Percentiles rank a stretch among this genome's conserved stretches.
These are phyloP conservation scores for Taenaris catops DNA, from an alignment of 2,888 invertebrate genomes.

Conservation along the genomic window DNA sequence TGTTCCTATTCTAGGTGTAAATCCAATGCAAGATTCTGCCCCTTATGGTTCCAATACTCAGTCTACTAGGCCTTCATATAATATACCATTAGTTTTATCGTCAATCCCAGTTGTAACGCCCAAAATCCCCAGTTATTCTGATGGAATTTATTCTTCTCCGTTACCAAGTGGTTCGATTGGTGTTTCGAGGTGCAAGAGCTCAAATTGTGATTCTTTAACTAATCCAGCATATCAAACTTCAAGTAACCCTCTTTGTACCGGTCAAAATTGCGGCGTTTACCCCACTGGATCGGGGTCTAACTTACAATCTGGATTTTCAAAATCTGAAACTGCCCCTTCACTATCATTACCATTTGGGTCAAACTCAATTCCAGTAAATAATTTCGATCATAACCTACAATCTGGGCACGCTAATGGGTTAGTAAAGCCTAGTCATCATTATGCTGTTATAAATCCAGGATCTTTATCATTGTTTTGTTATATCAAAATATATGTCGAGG, in stretches of 20 bases:
- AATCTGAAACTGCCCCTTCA: not conserved
- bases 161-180: conserved; percentile 1
- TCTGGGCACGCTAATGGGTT: too few relatives aligned
- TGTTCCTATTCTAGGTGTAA: conserved; percentile 29
- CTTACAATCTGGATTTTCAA: too few relatives aligned
- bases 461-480: too few relatives aligned
- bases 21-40: conserved; percentile 22
- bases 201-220: conserved; percentile 13
- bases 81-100: conserved; percentile 3
- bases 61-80: conserved; percentile 5
- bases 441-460: too few relatives aligned
- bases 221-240: conserved; percentile 6
- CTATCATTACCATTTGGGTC: not conserved
- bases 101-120: not conserved
- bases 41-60: conserved; percentile 8
- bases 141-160: conserved; percentile 13
- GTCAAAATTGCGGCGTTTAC: conserved; percentile 31
- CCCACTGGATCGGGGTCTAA: too few relatives aligned
- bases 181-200: conserved; percentile 7
- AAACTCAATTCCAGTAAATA: too few relatives aligned
- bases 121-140: conserved; percentile 20
- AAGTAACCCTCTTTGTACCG: conserved; percentile 23
- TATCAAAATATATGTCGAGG: too few relatives aligned
- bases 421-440: too few relatives aligned
- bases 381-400: too few relatives aligned